These are phyloP conservation scores for Typhlichthys subterraneus DNA, from an alignment of 2,797 vertebrate genomes.

Conservation along the genomic window DNA sequence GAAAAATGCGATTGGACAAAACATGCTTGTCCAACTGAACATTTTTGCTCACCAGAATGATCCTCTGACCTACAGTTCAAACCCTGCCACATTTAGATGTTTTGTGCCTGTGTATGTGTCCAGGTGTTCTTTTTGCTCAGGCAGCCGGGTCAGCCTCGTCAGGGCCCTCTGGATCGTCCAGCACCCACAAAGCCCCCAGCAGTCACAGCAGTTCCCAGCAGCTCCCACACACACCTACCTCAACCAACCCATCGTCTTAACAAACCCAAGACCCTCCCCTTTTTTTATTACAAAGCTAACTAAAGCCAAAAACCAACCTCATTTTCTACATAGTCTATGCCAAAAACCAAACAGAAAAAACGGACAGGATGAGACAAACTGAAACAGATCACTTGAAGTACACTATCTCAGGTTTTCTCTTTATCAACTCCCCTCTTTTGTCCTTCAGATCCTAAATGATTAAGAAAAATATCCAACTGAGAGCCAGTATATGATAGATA, in stretches of 20 bases:
- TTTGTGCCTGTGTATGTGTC: neutral
- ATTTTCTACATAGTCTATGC: constrained; percentile 80
- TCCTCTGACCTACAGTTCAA: too few species aligned
- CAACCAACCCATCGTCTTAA: constrained; percentile 90
- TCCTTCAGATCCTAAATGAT: constrained; percentile 78
- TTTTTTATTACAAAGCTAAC: constrained; percentile 63
- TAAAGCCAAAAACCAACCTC: constrained; percentile 80
- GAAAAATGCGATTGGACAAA: too few species aligned
- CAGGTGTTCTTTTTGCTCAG: constrained; percentile 95
- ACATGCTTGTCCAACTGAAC: too few species aligned
- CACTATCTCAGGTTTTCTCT: constrained; percentile 82
- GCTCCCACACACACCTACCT: constrained; percentile 87
- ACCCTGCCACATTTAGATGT: constrained; percentile 3
- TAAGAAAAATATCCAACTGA: constrained; percentile 57
- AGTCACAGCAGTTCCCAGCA: constrained; percentile 61
- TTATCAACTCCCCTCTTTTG: constrained; percentile 70
- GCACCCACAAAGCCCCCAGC: constrained; percentile 74
- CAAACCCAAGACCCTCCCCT: constrained; percentile 36
- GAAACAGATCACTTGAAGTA: constrained; percentile 77
- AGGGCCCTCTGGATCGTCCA: constrained; percentile 65
- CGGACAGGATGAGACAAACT: constrained; percentile 65
- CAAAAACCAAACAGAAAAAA: constrained; percentile 76
- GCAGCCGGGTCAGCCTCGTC: constrained; percentile 79
- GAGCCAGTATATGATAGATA: constrained; percentile 79
- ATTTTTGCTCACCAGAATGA: too few species aligned